A percentile compares a stretch with the other conserved stretches of the same genome.
Conservation (phyloP, 2,113 vertebrate genomes). For the Phycodurus eques region DNA sequence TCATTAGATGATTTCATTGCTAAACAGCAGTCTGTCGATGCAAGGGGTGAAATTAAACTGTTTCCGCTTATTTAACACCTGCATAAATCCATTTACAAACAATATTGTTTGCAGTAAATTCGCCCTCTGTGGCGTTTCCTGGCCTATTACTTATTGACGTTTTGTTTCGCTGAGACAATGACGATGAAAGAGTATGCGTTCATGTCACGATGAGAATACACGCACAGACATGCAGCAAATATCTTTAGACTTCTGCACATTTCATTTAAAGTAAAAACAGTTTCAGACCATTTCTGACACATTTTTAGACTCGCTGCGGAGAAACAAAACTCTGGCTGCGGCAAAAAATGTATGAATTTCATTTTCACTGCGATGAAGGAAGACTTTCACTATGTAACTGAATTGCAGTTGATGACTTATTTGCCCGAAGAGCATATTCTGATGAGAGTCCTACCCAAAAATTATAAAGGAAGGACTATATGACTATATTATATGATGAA, state of each 20-base stretch:
- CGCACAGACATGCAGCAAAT: neutral
- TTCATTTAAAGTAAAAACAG: neutral
- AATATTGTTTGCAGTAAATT: neutral
- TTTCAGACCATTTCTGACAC: neutral
- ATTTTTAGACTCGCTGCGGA: neutral
- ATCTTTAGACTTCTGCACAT: neutral
- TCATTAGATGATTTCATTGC: too few species aligned
- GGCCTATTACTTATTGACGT: neutral
- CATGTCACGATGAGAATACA: neutral
- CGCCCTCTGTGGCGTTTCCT: neutral
- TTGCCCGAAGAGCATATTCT: too few species aligned
- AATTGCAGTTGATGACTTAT: too few species aligned
- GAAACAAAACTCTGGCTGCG: neutral
- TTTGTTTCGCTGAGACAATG: neutral
- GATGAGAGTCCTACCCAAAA: too few species aligned
- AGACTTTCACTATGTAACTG: neutral
- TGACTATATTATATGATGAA: too few species aligned
- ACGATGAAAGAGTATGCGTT: neutral
- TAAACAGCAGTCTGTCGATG: too few species aligned
- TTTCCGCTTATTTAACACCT: neutral
- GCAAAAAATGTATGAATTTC: neutral
- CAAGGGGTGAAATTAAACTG: too few species aligned
- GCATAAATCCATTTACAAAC: neutral
- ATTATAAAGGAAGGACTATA: too few species aligned
- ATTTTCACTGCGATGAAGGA: neutral